Evolutionary conservation across 2,888 invertebrate species (phyloP).

Genomic region (Apeira syringaria): DNA sequence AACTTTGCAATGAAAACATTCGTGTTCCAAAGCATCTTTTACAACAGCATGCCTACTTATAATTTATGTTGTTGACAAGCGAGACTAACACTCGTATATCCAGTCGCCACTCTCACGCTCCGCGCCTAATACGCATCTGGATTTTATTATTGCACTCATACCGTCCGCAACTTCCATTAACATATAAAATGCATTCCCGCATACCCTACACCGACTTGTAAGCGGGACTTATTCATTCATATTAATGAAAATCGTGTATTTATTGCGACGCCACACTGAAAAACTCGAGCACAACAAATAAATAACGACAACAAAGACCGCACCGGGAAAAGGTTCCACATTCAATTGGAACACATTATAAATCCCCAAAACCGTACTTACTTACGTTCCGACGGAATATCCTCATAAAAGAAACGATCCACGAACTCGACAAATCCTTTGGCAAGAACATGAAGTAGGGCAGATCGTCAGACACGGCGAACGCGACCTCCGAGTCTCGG

Average conservation of each 20-base stretch:
- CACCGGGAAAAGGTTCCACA: conserved; percentile 46
- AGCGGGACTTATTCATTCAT: conserved; percentile 25
- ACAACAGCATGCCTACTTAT: conserved; percentile 73
- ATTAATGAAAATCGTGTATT: conserved; percentile 26
- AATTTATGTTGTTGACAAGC: conserved; percentile 76
- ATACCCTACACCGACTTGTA: conserved; percentile 24
- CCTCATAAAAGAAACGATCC: conserved; percentile 78
- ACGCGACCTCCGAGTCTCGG: conserved; percentile 71
- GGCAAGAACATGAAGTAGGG: conserved; percentile 79
- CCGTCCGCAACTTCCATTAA: conserved; percentile 22
- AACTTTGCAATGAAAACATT: conserved; percentile 75
- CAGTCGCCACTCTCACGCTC: conserved; percentile 47
- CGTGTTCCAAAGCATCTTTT: conserved; percentile 62
- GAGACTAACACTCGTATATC: conserved; percentile 59
- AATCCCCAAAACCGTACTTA: conserved; percentile 74
- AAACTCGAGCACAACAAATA: conserved; percentile 35
- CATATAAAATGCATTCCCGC: conserved; percentile 29
- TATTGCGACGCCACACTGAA: conserved; percentile 21
- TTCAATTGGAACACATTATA: conserved; percentile 69
- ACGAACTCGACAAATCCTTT: conserved; percentile 79
- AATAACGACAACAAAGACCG: conserved; percentile 40
- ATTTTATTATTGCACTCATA: conserved; percentile 58
- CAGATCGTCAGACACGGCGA: conserved; percentile 78
- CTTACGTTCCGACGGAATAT: conserved; percentile 68
- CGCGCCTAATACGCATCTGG: conserved; percentile 57